Evolutionary conservation across 2,888 invertebrate genomes (phyloP), one percentile per base, ranked within the genome.

Genomic region (Drosophila engyochracea): DNA sequence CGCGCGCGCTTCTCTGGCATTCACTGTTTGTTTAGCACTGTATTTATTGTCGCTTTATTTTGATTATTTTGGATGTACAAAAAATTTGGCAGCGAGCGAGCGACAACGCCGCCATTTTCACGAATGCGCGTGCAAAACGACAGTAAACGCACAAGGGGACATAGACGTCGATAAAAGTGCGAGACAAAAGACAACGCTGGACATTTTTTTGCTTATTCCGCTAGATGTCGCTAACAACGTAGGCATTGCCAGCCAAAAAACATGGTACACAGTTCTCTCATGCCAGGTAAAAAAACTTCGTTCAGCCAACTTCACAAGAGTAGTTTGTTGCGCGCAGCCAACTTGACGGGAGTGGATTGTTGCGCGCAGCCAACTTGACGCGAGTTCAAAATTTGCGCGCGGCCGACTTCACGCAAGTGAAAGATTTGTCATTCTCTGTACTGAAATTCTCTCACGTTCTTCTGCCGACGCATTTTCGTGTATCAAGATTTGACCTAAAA

Each of bases 31-130:
- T 76, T 91, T 85, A 86, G 85, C 90, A 90, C 89, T 90, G 90
- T 83, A 88, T 89, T 79, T 88, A 92, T 92, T 92, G 73, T 91
- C 89, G 91, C 93, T 93, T 93, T 93, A 93, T 93, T 93, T 93
- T 93, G 93, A 91, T 93, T 92, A 86, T 90, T 90, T 86, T 90
- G 90, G 90, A 92, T 92, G 93, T 93, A 93, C 89, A 93, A 92
- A 91, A 93, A 93, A 93, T 91, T 92, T 92, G 92, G 92, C 93
- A 92, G 92, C 85, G 84, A 86, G 71, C 89, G 74, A 83, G 76
- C 84, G 85, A 90, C 85, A 91, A 91, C 92, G 93, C 92, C 93
- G 93, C 93, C 93, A 93, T 93, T 93, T 93, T 92, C 92, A 91
- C 91, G 92, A 92, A 92, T 89, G 88, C 85, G 91, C 83, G 90